Percentiles rank a stretch among this genome's conserved stretches.
phyloP scores from a whole-genome alignment of 2,113 vertebrate species.

The Leptodactylus fuscus region DNA sequence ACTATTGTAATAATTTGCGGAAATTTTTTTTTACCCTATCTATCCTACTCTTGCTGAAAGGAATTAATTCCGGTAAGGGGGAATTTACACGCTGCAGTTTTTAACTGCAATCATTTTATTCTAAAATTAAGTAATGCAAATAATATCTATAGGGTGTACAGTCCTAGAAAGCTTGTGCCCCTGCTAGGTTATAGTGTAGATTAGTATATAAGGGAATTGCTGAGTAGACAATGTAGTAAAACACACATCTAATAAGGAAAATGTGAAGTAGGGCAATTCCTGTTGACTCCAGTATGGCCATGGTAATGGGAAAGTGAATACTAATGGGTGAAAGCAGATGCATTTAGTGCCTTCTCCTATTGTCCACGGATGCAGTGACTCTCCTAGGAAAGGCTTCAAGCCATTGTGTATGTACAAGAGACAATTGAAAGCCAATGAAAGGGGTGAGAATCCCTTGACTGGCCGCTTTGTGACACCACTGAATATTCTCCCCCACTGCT shows the following conservation, averaged over 20 bases:
- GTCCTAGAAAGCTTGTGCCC: not conserved
- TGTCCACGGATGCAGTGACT: slow-evolving; percentile 12
- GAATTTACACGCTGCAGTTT: too few relatives aligned
- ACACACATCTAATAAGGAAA: not conserved
- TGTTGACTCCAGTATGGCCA: not conserved
- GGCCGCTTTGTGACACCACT: slow-evolving; percentile 1
- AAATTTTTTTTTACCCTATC: too few relatives aligned
- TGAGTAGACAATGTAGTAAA: not conserved
- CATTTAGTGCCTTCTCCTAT: slow-evolving; percentile 17
- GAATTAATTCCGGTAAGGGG: too few relatives aligned
- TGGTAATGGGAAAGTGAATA: not conserved
- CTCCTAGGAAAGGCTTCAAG: slow-evolving; percentile 22
- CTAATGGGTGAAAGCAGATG: not conserved
- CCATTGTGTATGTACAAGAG: slow-evolving; percentile 13
- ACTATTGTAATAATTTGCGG: too few relatives aligned
- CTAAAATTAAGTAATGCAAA: too few relatives aligned
- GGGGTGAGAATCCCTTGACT: not conserved
- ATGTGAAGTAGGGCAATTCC: not conserved
- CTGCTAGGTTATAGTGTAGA: not conserved
- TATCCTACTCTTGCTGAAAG: too few relatives aligned
- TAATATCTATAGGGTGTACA: not conserved
- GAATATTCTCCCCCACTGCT: not conserved
- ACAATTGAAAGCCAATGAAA: slow-evolving; percentile 21
- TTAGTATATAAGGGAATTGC: too few relatives aligned
- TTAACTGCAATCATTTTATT: too few relatives aligned